These are phyloP conservation scores for Atlantisia rogersi DNA, from an alignment of 2,113 vertebrate species.

Conservation along the genomic window DNA sequence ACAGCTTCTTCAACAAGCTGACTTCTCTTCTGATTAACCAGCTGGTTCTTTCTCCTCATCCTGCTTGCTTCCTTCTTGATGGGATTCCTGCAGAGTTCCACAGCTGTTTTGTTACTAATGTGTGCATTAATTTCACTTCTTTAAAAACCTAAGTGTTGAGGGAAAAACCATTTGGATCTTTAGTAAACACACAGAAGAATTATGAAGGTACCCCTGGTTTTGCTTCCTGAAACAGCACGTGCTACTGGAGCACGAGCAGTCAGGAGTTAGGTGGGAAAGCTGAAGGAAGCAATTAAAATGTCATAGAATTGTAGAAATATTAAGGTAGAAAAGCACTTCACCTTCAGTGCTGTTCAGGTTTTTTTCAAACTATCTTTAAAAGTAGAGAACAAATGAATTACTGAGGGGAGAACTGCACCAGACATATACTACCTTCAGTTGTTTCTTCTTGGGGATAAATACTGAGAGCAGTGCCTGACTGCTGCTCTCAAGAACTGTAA, in stretches of 20 bases:
- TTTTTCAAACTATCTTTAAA: constrained; percentile 14
- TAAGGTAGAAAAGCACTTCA: background rate
- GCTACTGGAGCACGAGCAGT: background rate
- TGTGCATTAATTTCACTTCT: constrained; percentile 54
- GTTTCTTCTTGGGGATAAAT: background rate
- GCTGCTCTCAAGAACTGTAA: background rate
- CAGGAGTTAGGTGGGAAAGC: background rate
- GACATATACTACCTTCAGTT: background rate
- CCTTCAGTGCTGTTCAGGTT: background rate
- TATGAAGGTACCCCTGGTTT: background rate
- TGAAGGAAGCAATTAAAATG: background rate
- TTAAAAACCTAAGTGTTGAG: background rate
- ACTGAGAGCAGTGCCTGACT: background rate
- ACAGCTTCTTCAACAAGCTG: constrained; percentile 56
- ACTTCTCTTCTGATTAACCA: constrained; percentile 61
- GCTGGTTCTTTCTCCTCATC: constrained; percentile 28
- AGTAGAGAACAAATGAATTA: constrained; percentile 38
- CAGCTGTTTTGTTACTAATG: constrained; percentile 50
- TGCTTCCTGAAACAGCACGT: background rate
- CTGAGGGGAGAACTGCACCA: constrained; percentile 4
- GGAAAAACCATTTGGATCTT: constrained; percentile 10
- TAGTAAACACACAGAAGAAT: background rate
- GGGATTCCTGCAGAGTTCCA: constrained; percentile 65
- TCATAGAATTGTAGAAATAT: background rate
- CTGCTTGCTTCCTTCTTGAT: constrained; percentile 47